Conservation (phyloP, 2,113 vertebrate genomes). For the Anolis carolinensis region DNA sequence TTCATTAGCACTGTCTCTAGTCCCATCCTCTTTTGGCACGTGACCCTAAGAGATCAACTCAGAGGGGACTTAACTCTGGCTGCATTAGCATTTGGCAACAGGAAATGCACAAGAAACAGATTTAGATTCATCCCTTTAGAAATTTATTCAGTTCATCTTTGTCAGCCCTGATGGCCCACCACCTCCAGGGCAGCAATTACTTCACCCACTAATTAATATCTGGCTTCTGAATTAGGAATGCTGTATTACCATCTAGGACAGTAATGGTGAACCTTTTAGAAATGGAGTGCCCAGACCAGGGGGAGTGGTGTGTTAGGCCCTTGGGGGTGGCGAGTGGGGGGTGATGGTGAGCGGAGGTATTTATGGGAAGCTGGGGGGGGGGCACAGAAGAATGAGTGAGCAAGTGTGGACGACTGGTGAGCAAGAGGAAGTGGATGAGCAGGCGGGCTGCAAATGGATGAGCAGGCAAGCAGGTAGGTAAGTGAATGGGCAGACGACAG, state of each 20-base stretch:
- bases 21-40: neutral
- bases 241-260: neutral
- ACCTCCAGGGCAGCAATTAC: neutral
- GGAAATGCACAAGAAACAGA: neutral
- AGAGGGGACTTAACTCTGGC: neutral
- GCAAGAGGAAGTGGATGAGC: too few relatives aligned
- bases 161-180: neutral
- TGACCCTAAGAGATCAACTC: neutral
- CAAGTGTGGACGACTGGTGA: too few relatives aligned
- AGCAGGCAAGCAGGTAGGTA: too few relatives aligned
- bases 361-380: too few relatives aligned
- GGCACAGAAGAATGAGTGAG: too few relatives aligned
- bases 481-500: too few relatives aligned
- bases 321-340: too few relatives aligned
- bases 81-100: neutral
- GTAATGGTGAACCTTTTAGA: too few relatives aligned
- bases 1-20: neutral
- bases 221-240: neutral
- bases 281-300: too few relatives aligned
- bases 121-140: neutral
- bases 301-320: too few relatives aligned
- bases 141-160: neutral
- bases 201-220: neutral
- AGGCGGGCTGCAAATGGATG: too few relatives aligned
- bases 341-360: too few relatives aligned